Percentiles rank a stretch among this genome's conserved stretches.
These are phyloP conservation scores for Notarius lentiginosus DNA, from an alignment of 2,113 vertebrate species.

Conservation along the genomic window DNA sequence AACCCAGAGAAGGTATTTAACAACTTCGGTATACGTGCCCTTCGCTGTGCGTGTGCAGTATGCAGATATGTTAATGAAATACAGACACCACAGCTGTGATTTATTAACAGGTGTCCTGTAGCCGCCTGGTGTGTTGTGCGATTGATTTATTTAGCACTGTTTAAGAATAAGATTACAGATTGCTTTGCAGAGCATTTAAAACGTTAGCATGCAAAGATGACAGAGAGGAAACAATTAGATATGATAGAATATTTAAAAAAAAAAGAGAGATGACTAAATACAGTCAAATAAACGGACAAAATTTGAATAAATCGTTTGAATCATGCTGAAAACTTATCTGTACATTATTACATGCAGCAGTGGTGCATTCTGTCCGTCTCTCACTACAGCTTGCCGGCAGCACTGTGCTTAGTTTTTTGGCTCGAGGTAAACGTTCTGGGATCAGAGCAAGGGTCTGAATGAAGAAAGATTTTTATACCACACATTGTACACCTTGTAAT, in stretches of 20 bases:
- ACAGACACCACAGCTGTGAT: not conserved
- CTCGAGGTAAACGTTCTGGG: not conserved
- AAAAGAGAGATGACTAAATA: not conserved
- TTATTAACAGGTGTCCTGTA: constrained; percentile 4
- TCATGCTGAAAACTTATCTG: not conserved
- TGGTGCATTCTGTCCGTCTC: not conserved
- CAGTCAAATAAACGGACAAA: not conserved
- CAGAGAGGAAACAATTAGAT: not conserved
- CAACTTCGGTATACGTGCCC: not conserved
- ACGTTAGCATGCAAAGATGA: not conserved
- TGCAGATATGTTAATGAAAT: not conserved
- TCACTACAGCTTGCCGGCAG: not conserved
- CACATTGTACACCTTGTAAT: not conserved
- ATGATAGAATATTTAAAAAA: not conserved
- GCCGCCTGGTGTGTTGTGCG: too few species aligned
- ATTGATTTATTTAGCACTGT: constrained; percentile 16
- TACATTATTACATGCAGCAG: not conserved
- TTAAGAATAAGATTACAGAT: constrained; percentile 7
- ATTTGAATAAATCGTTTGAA: not conserved
- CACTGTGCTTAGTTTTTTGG: not conserved
- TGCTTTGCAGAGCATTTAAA: not conserved
- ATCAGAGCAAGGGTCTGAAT: not conserved
- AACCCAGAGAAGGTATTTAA: constrained; percentile 89
- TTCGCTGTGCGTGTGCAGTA: not conserved
- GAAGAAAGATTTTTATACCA: not conserved